Base-by-base conservation (phyloP, 2,113 vertebrate genomes). In the Blennius ocellaris region DNA sequence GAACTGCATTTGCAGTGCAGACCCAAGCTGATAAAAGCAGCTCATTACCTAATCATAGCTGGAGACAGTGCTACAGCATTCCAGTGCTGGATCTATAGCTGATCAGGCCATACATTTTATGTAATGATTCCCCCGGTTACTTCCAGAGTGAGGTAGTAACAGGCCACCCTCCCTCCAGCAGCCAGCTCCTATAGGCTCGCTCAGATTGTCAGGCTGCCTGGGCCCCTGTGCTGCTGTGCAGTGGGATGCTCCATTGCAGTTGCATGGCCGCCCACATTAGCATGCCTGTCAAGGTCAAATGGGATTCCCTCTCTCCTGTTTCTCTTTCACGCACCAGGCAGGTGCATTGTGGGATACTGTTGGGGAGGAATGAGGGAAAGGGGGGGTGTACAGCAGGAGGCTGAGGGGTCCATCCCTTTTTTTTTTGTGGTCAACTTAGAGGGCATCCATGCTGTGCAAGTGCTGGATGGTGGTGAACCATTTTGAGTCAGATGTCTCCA, bases 201-300 rank as follows among this genome's bases (percentile, higher is more conserved):
- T 7, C 58, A 44, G 76, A 75, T 78, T 82, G 81, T 78, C 85
- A 57, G 78, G 75, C 83, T 55, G 81, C 77, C 84, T 77, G 85
- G 82, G 80, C 87, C 88, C 84, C 86, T 70, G 80, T 81, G 82
- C 85, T 87, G 87, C 90, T 84, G 84, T 90, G 90, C 87, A 83
- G 86, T 89, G 86, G 87, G 91, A 92, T 90, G 91, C 91, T 92
- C 87, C 89, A 86, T 83, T 92, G 89, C 88, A 88, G 91, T 92
- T 89, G 89, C 88, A 92, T 92, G 90, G 91, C 89, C 81, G 89
- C 91, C 88, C 87, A 90, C 89, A 91, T 93, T 91, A 91, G 90
- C 90, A 90, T 89, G 88, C 83, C 87, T 89, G 90, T 93, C 92
- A 93, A 93, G 92, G 92, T 93, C 92, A 93, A 93, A 93, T 89